Evolutionary conservation across 2,797 vertebrate species (phyloP).

Genomic region (Fundulus diaphanus): DNA sequence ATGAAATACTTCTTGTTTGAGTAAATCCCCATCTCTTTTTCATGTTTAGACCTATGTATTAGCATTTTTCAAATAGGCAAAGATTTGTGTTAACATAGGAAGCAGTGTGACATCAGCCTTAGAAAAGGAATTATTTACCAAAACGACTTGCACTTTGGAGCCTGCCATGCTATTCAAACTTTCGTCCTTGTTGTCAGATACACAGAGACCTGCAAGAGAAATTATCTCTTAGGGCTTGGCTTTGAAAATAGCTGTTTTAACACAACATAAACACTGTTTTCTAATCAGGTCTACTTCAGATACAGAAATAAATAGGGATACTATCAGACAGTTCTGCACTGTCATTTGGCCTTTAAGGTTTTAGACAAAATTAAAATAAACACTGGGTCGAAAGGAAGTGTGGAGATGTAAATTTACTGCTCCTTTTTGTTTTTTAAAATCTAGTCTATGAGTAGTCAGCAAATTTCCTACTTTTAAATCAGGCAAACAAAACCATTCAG

Average conservation of each 20-base stretch:
- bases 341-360: background rate
- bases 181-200: constrained; percentile 39
- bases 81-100: no score
- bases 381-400: constrained; percentile 12
- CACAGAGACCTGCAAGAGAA: constrained; percentile 29
- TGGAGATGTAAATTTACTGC: background rate
- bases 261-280: constrained; percentile 14
- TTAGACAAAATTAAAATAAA: constrained; percentile 8
- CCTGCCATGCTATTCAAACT: background rate
- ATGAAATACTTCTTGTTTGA: no score
- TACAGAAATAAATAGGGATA: no score
- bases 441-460: constrained; percentile 42
- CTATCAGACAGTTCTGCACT: background rate
- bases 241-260: constrained; percentile 27
- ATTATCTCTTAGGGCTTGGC: background rate
- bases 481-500: constrained; percentile 59
- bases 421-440: constrained; percentile 23
- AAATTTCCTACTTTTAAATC: constrained; percentile 50
- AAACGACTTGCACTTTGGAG: no score
- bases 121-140: no score
- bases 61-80: no score
- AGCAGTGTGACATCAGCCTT: no score
- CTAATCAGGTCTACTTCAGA: background rate
- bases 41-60: no score
- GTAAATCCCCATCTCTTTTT: no score